Percentiles rank a stretch among this genome's conserved stretches.
Conservation (phyloP, 2,797 vertebrate species). For the Fundulus diaphanus region DNA sequence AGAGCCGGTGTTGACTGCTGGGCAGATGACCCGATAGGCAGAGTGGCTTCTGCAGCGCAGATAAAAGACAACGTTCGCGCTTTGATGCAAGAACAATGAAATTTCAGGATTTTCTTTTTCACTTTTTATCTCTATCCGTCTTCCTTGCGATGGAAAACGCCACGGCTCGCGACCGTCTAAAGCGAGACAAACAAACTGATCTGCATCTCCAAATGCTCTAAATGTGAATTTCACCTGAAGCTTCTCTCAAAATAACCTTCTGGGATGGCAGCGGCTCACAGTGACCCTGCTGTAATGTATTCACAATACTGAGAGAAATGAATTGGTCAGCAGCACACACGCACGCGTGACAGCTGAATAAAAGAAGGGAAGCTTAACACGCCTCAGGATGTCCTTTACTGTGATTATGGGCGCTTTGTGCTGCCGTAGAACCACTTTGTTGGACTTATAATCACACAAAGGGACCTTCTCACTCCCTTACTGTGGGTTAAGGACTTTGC, state of each 20-base stretch:
- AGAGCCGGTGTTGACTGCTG: slow-evolving; percentile 43
- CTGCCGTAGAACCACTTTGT: slow-evolving; percentile 31
- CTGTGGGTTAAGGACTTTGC: slow-evolving; percentile 1
- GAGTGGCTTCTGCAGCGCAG: slow-evolving; percentile 25
- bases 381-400: slow-evolving; percentile 49
- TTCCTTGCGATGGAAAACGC: slow-evolving; percentile 1
- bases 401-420: slow-evolving; percentile 31
- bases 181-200: slow-evolving; percentile 46
- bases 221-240: slow-evolving; percentile 59
- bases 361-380: slow-evolving; percentile 40
- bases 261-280: slow-evolving; percentile 16
- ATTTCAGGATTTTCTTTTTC: neutral
- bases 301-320: slow-evolving; percentile 44
- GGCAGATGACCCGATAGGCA: slow-evolving; percentile 42
- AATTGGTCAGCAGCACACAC: slow-evolving; percentile 65
- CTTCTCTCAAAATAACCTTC: slow-evolving; percentile 46
- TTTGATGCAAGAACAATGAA: slow-evolving; percentile 21
- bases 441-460: slow-evolving; percentile 28
- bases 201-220: slow-evolving; percentile 49
- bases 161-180: slow-evolving; percentile 10
- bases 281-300: slow-evolving; percentile 43
- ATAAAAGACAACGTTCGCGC: slow-evolving; percentile 18
- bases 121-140: neutral
- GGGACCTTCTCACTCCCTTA: slow-evolving; percentile 18
- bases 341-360: slow-evolving; percentile 48